Evolutionary conservation across 2,113 vertebrate genomes (phyloP).

Genomic region (Anoplopoma fimbria): DNA sequence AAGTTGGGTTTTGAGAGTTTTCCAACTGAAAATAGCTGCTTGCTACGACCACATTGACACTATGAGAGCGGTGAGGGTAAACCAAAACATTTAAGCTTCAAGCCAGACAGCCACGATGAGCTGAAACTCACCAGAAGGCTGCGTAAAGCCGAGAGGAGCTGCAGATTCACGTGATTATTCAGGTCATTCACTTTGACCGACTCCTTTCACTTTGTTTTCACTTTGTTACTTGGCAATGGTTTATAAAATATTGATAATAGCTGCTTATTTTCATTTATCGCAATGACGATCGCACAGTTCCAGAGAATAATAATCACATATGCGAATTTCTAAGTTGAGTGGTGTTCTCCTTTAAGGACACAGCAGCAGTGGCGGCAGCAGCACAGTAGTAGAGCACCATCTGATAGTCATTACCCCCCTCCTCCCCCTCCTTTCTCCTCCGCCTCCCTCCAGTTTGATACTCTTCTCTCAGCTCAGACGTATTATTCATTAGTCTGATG

Average conservation of each 20-base stretch:
- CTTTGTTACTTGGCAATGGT: not conserved
- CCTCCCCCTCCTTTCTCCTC: conserved; percentile 65
- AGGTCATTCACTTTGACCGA: not conserved
- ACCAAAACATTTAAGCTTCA: too few species aligned
- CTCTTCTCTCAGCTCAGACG: conserved; percentile 77
- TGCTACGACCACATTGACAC: too few species aligned
- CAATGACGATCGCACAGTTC: conserved; percentile 3
- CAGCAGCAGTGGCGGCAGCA: conserved; percentile 64
- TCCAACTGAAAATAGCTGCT: too few species aligned
- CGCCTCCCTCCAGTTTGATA: conserved; percentile 67
- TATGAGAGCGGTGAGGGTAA: too few species aligned
- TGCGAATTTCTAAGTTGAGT: conserved; percentile 46
- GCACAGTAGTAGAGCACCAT: conserved; percentile 80
- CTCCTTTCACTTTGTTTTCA: not conserved
- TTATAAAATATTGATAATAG: not conserved
- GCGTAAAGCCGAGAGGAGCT: too few species aligned
- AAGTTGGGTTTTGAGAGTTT: too few species aligned
- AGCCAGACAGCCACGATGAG: too few species aligned
- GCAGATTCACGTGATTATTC: not conserved
- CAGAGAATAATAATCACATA: conserved; percentile 46
- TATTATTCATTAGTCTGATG: conserved; percentile 84
- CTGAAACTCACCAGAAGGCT: too few species aligned
- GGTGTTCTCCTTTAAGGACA: conserved; percentile 63
- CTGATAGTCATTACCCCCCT: conserved; percentile 82
- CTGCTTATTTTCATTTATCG: not conserved